A percentile compares a stretch with the other conserved stretches of the same genome.
Evolutionary conservation across 2,797 vertebrate genomes (phyloP).

Genomic region (Novumbra hubbsi): DNA sequence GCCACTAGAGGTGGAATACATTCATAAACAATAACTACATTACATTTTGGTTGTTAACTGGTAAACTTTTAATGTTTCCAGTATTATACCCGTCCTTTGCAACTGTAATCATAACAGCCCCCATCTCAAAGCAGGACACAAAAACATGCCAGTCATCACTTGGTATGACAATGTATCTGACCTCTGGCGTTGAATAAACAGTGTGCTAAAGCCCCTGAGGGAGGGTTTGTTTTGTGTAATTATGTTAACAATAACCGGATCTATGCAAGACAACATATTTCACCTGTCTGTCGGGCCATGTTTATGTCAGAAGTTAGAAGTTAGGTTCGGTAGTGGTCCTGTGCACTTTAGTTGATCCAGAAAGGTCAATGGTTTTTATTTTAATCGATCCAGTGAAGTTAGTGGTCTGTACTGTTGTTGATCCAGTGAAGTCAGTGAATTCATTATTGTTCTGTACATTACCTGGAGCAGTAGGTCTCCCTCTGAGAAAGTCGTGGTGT

Average conservation of each 20-base stretch:
- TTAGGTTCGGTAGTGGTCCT: no score
- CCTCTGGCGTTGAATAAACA: constrained; percentile 28
- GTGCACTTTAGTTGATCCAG: no score
- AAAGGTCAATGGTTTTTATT: background rate
- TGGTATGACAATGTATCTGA: constrained; percentile 29
- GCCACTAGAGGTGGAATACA: no score
- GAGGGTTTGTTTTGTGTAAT: constrained; percentile 36
- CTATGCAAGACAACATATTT: constrained; percentile 36
- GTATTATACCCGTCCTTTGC: no score
- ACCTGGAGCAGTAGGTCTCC: constrained; percentile 74
- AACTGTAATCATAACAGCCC: constrained; percentile 5
- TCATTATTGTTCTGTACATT: background rate
- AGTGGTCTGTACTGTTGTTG: background rate
- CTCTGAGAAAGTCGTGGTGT: constrained; percentile 53
- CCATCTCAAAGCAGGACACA: constrained; percentile 11
- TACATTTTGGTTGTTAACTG: background rate
- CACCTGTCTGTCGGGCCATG: constrained; percentile 10
- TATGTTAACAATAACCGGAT: constrained; percentile 34
- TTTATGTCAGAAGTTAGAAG: background rate
- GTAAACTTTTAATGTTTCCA: no score
- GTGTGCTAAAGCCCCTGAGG: background rate
- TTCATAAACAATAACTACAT: background rate
- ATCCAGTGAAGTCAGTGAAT: background rate
- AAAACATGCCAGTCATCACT: constrained; percentile 9
- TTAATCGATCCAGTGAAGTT: background rate